A percentile compares a stretch with the other conserved stretches of the same genome.
Conservation (phyloP, 2,113 vertebrate species). For the Centrocercus urophasianus region DNA sequence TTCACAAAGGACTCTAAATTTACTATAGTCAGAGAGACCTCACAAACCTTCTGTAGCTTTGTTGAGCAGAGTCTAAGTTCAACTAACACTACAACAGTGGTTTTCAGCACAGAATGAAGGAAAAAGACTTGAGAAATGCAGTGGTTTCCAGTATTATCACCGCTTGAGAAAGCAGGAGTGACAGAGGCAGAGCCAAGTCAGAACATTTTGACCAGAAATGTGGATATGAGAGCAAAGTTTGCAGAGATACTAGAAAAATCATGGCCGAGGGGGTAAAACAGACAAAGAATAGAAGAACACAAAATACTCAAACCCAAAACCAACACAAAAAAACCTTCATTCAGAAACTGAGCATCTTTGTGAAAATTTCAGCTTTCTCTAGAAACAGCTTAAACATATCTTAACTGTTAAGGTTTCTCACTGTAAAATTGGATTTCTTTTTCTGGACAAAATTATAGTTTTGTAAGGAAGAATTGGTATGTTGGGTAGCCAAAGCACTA, state of each 20-base stretch:
- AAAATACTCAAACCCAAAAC: background rate
- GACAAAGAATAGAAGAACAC: too few species aligned
- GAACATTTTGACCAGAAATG: background rate
- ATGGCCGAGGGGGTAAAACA: background rate
- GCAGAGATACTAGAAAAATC: background rate
- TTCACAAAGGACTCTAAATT: background rate
- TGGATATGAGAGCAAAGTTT: background rate
- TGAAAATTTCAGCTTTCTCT: background rate
- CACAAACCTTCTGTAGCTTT: background rate
- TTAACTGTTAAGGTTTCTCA: background rate
- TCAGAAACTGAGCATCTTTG: background rate
- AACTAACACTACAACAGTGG: background rate
- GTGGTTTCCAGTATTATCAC: background rate
- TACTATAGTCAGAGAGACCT: background rate
- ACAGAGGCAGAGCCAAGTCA: background rate
- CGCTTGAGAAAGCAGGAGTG: background rate
- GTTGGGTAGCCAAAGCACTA: background rate
- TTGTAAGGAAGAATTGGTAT: background rate
- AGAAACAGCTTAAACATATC: background rate
- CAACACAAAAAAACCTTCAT: background rate
- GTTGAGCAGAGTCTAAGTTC: background rate
- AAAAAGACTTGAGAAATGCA: background rate
- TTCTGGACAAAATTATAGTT: slow-evolving; percentile 33
- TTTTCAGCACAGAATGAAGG: background rate
- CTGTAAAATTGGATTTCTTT: slow-evolving; percentile 2